Base-by-base conservation (phyloP, 2,888 invertebrate genomes). In the Diachrysia chrysitis region DNA sequence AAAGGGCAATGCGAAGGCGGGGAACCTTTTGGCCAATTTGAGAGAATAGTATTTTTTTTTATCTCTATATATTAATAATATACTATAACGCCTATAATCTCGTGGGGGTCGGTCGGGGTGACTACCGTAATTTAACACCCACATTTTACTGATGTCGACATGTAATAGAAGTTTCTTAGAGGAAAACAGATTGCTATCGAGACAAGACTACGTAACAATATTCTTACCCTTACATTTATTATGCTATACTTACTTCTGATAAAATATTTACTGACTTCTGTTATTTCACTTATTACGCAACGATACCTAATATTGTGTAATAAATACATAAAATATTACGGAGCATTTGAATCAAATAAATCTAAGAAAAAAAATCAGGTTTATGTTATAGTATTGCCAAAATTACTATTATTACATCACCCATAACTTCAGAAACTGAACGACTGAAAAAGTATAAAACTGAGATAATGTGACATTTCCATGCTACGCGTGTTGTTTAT, bases 381-480 rank as follows among this genome's bases (percentile, higher is more conserved):
- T 42, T 42, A n/a, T 42, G 42, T 42, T 42, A 42, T 42, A 42
- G 42, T n/a, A 42, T 42, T 42, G 42, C 42, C 56, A 62, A 75
- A 75, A 68, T 60, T 68, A 65, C 66, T 57, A 60, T 67, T 42
- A 70, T 63, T 70, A 21, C 58, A 51, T 59, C 42, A n/a, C 58
- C 63, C 62, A 73, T 75, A 73, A 73, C 63, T 78, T 71, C 59
- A 60, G 53, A 23, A 69, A 66, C 57, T 37, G 53, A 66, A 59
- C 59, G 66, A 71, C 66, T 62, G 69, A 79, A 66, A 64, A 37
- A 67, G 66, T 62, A 66, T 61, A 46, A 19, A 62, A 63, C 53
- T 54, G 14, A 73, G 81, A 73, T 79, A 77, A 79, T 79, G 69
- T 67, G 71, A 46, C 81, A 80, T 79, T 73, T 80, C 69, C 74